phyloP scores from a whole-genome alignment of 2,113 vertebrate genomes.

The Sclerurus mexicanus region DNA sequence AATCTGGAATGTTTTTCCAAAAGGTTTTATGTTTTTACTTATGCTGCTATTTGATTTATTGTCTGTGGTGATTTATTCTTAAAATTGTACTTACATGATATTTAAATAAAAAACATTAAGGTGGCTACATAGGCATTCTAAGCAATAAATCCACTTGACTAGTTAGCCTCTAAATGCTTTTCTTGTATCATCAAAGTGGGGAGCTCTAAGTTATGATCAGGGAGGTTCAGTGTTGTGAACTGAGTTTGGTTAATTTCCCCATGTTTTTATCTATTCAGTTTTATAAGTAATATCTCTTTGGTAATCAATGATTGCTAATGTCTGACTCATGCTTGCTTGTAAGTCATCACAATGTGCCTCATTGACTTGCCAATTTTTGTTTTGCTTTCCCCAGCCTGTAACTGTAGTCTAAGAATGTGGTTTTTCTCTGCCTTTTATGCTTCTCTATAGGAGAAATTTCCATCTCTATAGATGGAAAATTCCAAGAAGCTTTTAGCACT shows the following conservation, averaged over 20 bases:
- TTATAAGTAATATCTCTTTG: not conserved
- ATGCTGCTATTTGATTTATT: not conserved
- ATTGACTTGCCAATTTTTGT: not conserved
- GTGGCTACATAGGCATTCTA: not conserved
- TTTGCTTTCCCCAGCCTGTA: not conserved
- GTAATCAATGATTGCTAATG: not conserved
- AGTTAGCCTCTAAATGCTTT: not conserved
- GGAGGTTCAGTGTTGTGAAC: not conserved
- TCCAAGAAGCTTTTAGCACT: not conserved
- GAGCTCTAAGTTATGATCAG: not conserved
- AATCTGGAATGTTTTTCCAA: not conserved
- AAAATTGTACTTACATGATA: not conserved
- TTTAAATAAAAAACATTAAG: not conserved
- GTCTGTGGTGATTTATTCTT: not conserved
- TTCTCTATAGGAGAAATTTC: not conserved
- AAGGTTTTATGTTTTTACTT: not conserved
- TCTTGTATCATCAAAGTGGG: not conserved
- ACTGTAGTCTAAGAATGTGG: not conserved
- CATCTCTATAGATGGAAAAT: not conserved
- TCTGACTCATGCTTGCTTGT: not conserved
- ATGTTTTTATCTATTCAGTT: not conserved
- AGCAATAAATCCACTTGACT: not conserved
- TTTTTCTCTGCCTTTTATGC: not conserved
- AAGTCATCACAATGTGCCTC: not conserved
- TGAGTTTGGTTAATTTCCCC: not conserved